Percentiles rank a stretch among this genome's conserved stretches.
These are phyloP conservation scores for Triplophysa siluroides DNA, from an alignment of 2,113 vertebrate species.

Conservation along the genomic window DNA sequence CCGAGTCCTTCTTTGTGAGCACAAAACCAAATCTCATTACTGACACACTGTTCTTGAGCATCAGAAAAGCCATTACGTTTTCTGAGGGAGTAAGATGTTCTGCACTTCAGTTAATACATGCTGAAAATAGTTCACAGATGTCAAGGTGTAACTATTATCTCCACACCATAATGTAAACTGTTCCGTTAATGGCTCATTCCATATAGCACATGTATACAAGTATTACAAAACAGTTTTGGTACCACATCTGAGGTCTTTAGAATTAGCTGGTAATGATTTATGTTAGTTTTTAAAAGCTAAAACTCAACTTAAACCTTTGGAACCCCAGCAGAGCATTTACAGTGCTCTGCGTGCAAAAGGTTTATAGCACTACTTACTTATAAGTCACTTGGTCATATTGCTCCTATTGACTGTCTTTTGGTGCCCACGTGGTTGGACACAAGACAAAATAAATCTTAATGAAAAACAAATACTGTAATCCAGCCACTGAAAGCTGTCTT, in stretches of 20 bases:
- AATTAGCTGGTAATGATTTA: neutral
- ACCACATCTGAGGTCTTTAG: neutral
- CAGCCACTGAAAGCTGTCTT: too few relatives aligned
- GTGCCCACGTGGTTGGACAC: neutral
- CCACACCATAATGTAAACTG: neutral
- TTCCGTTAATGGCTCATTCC: neutral
- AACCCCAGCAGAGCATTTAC: neutral
- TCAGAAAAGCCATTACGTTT: constrained; percentile 1
- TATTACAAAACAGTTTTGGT: neutral
- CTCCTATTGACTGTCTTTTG: constrained; percentile 10
- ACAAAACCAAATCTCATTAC: constrained; percentile 29
- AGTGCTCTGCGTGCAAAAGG: neutral
- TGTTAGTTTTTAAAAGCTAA: neutral
- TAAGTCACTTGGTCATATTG: constrained; percentile 14
- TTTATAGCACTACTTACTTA: neutral
- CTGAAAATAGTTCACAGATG: neutral
- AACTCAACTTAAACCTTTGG: too few relatives aligned
- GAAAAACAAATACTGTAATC: neutral
- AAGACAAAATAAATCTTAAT: neutral
- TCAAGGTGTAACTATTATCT: neutral
- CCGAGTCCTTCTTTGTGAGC: neutral
- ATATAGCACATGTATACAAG: neutral
- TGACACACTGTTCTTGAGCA: neutral
- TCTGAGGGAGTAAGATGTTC: neutral
- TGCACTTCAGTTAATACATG: constrained; percentile 9